Evolutionary conservation across 2,888 invertebrate genomes (phyloP).

Genomic region (Tanypteryx hageni): DNA sequence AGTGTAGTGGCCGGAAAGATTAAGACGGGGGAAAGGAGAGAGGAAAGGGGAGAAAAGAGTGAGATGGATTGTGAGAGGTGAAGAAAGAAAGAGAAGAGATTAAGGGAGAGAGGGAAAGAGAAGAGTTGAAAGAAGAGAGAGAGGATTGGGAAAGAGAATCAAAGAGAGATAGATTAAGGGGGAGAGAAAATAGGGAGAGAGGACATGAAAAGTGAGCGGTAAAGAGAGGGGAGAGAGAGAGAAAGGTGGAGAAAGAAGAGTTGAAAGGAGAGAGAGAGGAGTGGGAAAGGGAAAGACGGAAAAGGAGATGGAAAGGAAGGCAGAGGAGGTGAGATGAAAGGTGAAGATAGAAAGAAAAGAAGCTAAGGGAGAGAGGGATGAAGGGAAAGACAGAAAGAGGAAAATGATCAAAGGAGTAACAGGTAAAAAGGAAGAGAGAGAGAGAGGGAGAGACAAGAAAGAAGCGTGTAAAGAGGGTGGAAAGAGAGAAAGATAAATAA

Average conservation of each 20-base stretch:
- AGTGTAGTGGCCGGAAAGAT: too few relatives aligned
- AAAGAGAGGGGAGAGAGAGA: not conserved
- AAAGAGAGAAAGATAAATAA: too few relatives aligned
- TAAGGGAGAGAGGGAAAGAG: not conserved
- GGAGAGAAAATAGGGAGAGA: not conserved
- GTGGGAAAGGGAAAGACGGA: too few relatives aligned
- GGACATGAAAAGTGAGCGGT: too few relatives aligned
- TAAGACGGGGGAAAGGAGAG: not conserved
- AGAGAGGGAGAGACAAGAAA: not conserved
- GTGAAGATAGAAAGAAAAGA: too few relatives aligned
- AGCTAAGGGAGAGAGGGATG: not conserved
- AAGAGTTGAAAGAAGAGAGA: not conserved
- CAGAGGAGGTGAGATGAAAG: too few relatives aligned
- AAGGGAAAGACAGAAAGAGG: not conserved
- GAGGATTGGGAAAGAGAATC: not conserved
- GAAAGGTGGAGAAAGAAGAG: not conserved
- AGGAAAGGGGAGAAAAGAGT: not conserved
- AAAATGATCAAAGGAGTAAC: too few relatives aligned
- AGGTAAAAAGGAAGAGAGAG: not conserved
- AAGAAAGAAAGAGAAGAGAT: not conserved
- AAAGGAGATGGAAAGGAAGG: too few relatives aligned
- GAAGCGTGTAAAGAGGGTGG: not conserved
- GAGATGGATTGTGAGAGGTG: not conserved
- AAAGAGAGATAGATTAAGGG: not conserved
- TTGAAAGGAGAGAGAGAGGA: not conserved